Evolutionary conservation across 2,797 vertebrate genomes (phyloP), one percentile per base, ranked within the genome.

Genomic region (Linurgus olivaceus): DNA sequence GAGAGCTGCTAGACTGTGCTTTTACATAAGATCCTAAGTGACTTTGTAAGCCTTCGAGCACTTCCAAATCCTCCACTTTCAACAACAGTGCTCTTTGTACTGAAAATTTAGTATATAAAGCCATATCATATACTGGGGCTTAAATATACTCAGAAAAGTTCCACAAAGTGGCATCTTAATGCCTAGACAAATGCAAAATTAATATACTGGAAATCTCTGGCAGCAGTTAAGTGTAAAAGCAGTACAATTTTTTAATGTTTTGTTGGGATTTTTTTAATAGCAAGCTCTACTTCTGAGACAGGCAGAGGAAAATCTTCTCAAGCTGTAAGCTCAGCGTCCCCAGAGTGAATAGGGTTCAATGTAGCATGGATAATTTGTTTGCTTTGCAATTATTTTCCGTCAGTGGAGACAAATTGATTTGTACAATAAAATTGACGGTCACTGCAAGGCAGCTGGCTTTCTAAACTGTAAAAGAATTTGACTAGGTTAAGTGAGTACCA

Each of bases 351-450:
- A 98, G 98, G 97, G 98, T 97, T 98, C 98, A 98, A 98, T 98
- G 98, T 99, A 98, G 98, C 98, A 98, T 97, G 97, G 97, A 97
- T 99, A 98, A 99, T 99, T 98, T 99, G 99, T 99, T 99, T 99
- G 98, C 98, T 99, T 99, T 99, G 98, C 98, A 98, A 99, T 99
- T 99, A 99, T 99, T 98, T 99, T 99, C 98, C 97, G 93, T 99
- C 98, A 98, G 98, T 98, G 98, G 98, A 99, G 98, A 99, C 98
- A 98, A 99, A 99, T 99, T 98, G 98, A 98, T 98, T 98, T 98
- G 98, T 98, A 97, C 97, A 95, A 98, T 98, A 98, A 98, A 98
- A 98, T 97, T 98, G 98, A 98, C 97, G 97, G 97, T 98, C 97
- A 97, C 97, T 97, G 98, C 91, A 92, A 96, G 96, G 93, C 94